phyloP scores from a whole-genome alignment of 2,797 vertebrate species.

The Myotis vivesi region DNA sequence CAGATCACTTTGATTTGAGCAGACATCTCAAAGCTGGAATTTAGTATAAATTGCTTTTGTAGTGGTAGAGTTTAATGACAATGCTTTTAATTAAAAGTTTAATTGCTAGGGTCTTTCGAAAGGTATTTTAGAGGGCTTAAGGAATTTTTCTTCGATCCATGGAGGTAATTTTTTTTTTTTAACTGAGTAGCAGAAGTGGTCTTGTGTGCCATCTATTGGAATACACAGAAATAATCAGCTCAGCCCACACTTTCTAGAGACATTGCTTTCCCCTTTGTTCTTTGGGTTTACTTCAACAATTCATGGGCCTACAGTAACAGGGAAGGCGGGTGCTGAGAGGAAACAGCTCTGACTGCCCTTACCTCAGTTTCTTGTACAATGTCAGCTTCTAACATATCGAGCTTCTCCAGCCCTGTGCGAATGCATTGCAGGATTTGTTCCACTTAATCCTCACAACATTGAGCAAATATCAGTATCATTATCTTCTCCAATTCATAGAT shows the following conservation, averaged over 20 bases:
- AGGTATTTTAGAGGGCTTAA: neutral
- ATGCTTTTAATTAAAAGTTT: conserved; percentile 25
- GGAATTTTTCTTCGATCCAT: neutral
- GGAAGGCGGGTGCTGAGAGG: neutral
- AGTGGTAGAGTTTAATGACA: conserved; percentile 1
- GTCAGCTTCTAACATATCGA: neutral
- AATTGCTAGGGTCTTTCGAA: conserved; percentile 5
- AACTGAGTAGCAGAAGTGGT: conserved; percentile 72
- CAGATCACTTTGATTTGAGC: neutral
- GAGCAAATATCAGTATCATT: neutral
- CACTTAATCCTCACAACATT: neutral
- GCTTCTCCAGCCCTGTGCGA: neutral
- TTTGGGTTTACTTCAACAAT: neutral
- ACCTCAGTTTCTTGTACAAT: neutral
- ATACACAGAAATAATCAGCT: conserved; percentile 74
- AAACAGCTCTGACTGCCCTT: neutral
- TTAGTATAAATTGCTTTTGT: neutral
- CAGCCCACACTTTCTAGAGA: neutral
- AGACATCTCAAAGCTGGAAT: neutral
- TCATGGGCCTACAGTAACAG: neutral
- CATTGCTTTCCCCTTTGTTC: neutral
- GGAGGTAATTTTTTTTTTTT: neutral
- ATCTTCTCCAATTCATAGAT: neutral
- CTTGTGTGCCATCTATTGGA: conserved; percentile 86
- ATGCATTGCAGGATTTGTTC: neutral